Evolutionary conservation across 2,888 invertebrate species (phyloP).

Genomic region (Agrotis exclamationis): DNA sequence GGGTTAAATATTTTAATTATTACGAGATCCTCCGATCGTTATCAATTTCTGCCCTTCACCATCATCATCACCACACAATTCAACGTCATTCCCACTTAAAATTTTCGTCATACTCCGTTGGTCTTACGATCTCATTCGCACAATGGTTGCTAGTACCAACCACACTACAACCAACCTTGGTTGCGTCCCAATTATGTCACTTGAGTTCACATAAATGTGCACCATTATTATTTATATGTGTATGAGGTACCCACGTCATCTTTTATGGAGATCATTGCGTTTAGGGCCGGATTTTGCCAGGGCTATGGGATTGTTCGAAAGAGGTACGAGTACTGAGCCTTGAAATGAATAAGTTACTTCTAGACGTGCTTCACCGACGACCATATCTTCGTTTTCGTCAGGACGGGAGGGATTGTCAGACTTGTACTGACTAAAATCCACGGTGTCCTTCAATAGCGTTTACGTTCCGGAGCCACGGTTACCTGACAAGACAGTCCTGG

Average conservation of each 20-base stretch:
- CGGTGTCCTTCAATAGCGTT: too few species aligned
- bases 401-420: too few species aligned
- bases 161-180: conserved; percentile 55
- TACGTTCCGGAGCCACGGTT: too few species aligned
- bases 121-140: conserved; percentile 44
- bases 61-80: not conserved
- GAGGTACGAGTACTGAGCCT: too few species aligned
- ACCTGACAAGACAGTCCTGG: too few species aligned
- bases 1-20: too few species aligned
- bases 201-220: conserved; percentile 30
- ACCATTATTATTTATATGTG: conserved; percentile 34
- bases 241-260: conserved; percentile 47
- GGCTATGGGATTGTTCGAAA: too few species aligned
- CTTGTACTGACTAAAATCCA: too few species aligned
- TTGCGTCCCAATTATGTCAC: conserved; percentile 60
- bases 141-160: conserved; percentile 49
- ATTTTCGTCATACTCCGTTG: conserved; percentile 46
- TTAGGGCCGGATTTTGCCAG: conserved; percentile 2
- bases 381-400: too few species aligned
- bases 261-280: conserved; percentile 48
- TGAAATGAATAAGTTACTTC: too few species aligned
- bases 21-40: too few species aligned
- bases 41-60: not conserved
- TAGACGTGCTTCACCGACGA: too few species aligned
- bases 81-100: conserved; percentile 16